Evolutionary conservation across 2,113 vertebrate species (phyloP).

Genomic region (Tonatia bakeri): DNA sequence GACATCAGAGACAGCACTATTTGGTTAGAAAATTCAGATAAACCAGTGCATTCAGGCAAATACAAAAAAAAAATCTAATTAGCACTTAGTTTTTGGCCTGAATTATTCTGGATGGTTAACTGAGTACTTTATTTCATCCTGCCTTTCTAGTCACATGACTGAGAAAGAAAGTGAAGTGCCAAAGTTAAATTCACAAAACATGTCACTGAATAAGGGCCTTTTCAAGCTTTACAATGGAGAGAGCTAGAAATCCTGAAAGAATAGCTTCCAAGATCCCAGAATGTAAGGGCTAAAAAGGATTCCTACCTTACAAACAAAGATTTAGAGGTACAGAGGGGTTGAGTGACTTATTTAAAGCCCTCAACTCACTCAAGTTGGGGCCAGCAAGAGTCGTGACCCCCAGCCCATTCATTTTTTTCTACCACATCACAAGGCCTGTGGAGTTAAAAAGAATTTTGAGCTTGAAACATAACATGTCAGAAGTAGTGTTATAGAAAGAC

Average conservation of each 20-base stretch:
- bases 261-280: not conserved
- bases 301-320: not conserved
- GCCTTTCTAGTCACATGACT: not conserved
- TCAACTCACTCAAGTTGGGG: not conserved
- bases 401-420: not conserved
- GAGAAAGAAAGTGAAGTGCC: not conserved
- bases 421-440: not conserved
- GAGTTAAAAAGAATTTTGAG: not conserved
- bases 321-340: not conserved
- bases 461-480: not conserved
- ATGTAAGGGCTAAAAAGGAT: not conserved
- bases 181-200: conserved; percentile 23
- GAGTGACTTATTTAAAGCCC: not conserved
- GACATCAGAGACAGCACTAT: not conserved
- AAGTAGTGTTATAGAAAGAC: not conserved
- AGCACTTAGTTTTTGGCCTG: not conserved
- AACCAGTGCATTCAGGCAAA: not conserved
- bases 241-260: not conserved
- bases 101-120: not conserved
- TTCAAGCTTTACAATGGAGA: not conserved
- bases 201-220: not conserved
- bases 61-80: too few species aligned
- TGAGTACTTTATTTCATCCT: not conserved
- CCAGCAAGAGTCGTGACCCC: not conserved
- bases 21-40: not conserved